A percentile compares a stretch with the other conserved stretches of the same genome.
These are phyloP conservation scores for Plodia interpunctella DNA, from an alignment of 1,140 invertebrate species.

Conservation along the genomic window DNA sequence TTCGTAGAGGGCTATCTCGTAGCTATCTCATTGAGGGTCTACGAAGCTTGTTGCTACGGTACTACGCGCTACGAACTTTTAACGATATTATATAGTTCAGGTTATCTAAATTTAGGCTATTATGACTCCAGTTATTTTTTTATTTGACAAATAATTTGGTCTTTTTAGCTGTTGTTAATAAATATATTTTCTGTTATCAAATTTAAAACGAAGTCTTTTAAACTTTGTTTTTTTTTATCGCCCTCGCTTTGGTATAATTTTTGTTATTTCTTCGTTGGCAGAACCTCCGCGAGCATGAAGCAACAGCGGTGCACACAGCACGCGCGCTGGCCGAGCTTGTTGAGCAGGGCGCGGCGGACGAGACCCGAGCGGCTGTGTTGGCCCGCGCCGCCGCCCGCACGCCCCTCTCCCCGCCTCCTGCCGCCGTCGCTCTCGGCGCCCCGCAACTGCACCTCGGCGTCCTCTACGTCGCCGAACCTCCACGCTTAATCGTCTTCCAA, in stretches of 20 bases:
- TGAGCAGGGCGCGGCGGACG: conserved; percentile 51
- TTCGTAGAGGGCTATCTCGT: background rate
- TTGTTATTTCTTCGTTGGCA: conserved; percentile 31
- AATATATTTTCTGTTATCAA: no score
- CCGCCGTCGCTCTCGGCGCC: conserved; percentile 66
- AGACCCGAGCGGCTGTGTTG: conserved; percentile 49
- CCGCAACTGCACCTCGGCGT: conserved; percentile 69
- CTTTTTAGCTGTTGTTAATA: no score
- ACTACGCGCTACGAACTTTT: background rate
- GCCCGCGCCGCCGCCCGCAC: conserved; percentile 57
- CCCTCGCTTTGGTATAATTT: no score
- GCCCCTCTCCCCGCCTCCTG: conserved; percentile 49
- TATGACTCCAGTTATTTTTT: no score
- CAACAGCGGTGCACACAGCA: conserved; percentile 53
- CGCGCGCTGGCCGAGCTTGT: conserved; percentile 61
- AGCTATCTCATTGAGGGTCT: background rate
- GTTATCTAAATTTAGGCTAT: no score
- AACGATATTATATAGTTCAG: background rate
- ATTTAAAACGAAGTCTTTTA: no score
- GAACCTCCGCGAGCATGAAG: conserved; percentile 61
- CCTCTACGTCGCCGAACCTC: conserved; percentile 55
- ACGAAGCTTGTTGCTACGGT: background rate
- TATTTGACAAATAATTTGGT: no score
- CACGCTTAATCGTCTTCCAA: conserved; percentile 58
- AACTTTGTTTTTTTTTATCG: conserved; percentile 8